These are phyloP conservation scores for Sylvia borin DNA, from an alignment of 2,797 vertebrate genomes.

Conservation along the genomic window DNA sequence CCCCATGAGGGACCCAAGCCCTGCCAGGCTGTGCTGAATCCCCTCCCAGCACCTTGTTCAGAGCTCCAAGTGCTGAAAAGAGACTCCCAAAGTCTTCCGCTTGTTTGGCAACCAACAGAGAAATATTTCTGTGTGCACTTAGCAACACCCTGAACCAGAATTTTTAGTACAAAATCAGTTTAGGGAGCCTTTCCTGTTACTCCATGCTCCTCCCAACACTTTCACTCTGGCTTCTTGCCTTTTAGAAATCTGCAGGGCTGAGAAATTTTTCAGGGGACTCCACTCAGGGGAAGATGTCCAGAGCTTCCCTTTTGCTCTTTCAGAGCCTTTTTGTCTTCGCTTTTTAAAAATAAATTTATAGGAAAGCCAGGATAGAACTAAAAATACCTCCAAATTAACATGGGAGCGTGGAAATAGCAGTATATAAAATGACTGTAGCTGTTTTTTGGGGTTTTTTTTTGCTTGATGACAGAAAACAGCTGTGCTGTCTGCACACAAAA, in stretches of 20 bases:
- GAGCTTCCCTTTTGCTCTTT: background rate
- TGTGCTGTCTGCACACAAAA: background rate
- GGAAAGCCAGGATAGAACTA: background rate
- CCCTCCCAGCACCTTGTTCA: background rate
- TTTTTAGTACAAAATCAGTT: background rate
- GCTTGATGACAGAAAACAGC: background rate
- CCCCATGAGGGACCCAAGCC: background rate
- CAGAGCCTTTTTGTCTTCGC: no score
- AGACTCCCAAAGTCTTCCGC: background rate
- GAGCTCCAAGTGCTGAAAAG: background rate
- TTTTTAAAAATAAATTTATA: background rate
- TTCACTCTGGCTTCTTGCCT: background rate
- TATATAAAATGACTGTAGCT: background rate
- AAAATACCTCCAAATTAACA: background rate
- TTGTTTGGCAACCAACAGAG: slow-evolving; percentile 16
- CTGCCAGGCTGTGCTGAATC: background rate
- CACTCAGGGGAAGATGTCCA: background rate
- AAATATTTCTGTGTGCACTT: slow-evolving; percentile 50
- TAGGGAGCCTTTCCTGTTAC: background rate
- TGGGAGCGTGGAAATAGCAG: background rate
- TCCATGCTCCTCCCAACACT: background rate
- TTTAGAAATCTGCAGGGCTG: background rate
- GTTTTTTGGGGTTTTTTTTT: background rate
- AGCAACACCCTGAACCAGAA: slow-evolving; percentile 11
- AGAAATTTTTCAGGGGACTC: background rate